Evolutionary conservation across 2,113 vertebrate genomes (phyloP), one percentile per base, ranked within the genome.

Genomic region (Neolamprologus hecqui): DNA sequence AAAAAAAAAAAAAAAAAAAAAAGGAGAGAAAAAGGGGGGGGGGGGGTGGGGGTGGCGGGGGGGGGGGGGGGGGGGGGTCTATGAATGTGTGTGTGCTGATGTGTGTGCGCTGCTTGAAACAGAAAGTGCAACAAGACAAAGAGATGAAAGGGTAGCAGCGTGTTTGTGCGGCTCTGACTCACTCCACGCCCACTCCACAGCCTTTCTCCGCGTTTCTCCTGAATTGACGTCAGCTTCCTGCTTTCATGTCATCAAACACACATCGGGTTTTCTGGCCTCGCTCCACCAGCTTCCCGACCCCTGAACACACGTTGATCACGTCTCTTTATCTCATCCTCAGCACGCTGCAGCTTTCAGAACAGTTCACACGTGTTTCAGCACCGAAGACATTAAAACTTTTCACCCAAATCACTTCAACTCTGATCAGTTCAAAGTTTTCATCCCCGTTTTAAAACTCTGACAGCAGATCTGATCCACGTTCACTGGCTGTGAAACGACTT

Each of bases 101-200:
- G 49, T n/a, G 19, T 10, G 51, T 1, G 49, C 49, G 19, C 19
- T 53, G 51, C 23, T 28, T 13, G 13, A 28, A 60, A 31, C 0
- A 31, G 57, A 60, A 31, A 31, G 57, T 60, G 57, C 26, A 60
- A 5, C 26, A 60, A 0, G 1, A 17, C 26, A 17, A 9, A 17
- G 57, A 60, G 14, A 31, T 31, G 15, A 17, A 17, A 17, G 14
- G 26, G 0, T 5, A 57, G 3, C 55, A 31, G 57, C 26, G 0
- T 60, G 57, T 10, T 60, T 31, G 57, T 19, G 26, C 0, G 1
- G 14, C 28, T 60, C 57, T 60, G 57, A 33, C 14, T 60, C 57
- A 60, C 57, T 60, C 57, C 57, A 31, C 57, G 1, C 57, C 40
- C 40, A 4, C 28, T 31, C 14, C 26, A 9, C 14, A 17, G 0